Evolutionary conservation across 2,888 invertebrate species (phyloP).

Genomic region (Tetragonisca angustula): DNA sequence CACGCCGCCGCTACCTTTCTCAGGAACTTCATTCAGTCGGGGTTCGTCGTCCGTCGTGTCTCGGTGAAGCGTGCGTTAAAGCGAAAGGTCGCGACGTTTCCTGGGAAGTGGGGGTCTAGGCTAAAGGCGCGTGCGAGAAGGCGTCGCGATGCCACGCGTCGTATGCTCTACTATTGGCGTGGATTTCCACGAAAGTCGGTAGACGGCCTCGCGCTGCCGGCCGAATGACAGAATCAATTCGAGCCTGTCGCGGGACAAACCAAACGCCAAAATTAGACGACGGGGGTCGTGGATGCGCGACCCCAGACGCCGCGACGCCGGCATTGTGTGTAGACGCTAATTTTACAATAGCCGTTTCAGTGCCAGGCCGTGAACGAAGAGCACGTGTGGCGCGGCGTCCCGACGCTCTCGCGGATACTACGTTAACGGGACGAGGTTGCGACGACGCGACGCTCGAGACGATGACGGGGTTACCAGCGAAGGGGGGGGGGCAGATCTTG

Average conservation of each 20-base stretch:
- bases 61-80: background rate
- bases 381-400: conserved; percentile 63
- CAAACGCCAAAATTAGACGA: conserved; percentile 80
- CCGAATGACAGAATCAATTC: conserved; percentile 71
- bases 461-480: conserved; percentile 5
- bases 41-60: background rate
- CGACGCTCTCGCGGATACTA: conserved; percentile 55
- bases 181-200: conserved; percentile 70
- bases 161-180: conserved; percentile 68
- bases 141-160: conserved; percentile 73
- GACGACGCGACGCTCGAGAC: conserved; percentile 23
- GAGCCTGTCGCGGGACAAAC: conserved; percentile 59
- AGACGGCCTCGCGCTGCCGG: conserved; percentile 57
- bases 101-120: conserved; percentile 3
- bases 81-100: conserved; percentile 25
- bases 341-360: conserved; percentile 81
- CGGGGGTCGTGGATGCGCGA: conserved; percentile 81
- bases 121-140: background rate
- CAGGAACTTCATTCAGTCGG: conserved; percentile 31
- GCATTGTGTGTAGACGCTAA: conserved; percentile 83
- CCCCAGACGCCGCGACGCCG: conserved; percentile 74
- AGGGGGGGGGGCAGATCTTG: background rate
- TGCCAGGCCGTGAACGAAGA: conserved; percentile 62
- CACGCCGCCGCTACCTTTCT: conserved; percentile 14
- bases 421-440: conserved; percentile 56